Percentiles rank a stretch among this genome's conserved stretches.
Conservation (phyloP, 1,140 invertebrate species). For the Physella acuta region DNA sequence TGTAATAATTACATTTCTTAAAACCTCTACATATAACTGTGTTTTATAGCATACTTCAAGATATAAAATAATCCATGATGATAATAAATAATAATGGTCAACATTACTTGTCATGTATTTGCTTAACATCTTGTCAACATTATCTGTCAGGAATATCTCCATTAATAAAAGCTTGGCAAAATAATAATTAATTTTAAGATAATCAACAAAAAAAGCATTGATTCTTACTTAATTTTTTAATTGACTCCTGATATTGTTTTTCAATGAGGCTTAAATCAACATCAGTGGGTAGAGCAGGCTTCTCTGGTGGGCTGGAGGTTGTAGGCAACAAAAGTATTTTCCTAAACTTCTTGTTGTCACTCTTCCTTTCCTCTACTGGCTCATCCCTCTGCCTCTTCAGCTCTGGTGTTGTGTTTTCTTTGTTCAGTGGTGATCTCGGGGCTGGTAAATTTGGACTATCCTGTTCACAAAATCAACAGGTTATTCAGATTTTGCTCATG, state of each 20-base stretch:
- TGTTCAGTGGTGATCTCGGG: too few species aligned
- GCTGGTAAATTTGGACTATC: too few species aligned
- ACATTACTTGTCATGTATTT: neutral
- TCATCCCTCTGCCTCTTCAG: neutral
- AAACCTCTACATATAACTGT: neutral
- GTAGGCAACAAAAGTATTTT: neutral
- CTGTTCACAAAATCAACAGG: too few species aligned
- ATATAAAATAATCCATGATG: neutral
- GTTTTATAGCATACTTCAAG: neutral
- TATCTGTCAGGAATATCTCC: neutral
- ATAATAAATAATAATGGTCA: neutral
- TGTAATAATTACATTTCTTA: neutral
- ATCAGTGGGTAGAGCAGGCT: constrained; percentile 3
- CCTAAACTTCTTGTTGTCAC: constrained; percentile 10
- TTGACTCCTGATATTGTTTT: neutral
- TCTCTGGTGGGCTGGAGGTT: neutral
- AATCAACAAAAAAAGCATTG: neutral
- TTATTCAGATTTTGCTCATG: too few species aligned
- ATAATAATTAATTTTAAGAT: neutral
- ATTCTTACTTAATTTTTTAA: constrained; percentile 3
- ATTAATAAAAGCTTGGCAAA: neutral
- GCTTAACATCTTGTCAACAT: neutral
- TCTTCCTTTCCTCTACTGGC: neutral
- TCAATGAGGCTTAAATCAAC: neutral
- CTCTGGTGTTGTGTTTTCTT: too few species aligned